These are phyloP conservation scores for Prinia subflava DNA, from an alignment of 2,113 vertebrate genomes.

Conservation along the genomic window DNA sequence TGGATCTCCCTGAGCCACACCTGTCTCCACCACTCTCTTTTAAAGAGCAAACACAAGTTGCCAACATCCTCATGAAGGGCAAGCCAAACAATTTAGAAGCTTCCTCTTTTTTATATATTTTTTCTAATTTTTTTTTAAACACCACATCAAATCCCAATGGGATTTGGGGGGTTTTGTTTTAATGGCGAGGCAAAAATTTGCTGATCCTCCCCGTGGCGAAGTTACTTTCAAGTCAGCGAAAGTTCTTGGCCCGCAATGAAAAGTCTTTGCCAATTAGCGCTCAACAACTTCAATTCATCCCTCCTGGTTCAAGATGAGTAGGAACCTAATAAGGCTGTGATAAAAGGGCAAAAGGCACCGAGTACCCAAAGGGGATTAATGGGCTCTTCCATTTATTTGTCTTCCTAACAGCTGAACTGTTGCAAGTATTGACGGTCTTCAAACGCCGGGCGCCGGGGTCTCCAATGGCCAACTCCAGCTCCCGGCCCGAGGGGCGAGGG, in stretches of 20 bases:
- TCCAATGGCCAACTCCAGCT: conserved; percentile 81
- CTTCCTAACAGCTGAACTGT: conserved; percentile 87
- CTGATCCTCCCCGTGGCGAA: conserved; percentile 74
- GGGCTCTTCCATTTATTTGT: conserved; percentile 85
- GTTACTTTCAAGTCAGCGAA: conserved; percentile 86
- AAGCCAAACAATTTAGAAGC: neutral
- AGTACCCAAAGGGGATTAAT: conserved; percentile 85
- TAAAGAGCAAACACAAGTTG: neutral
- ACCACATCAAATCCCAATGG: neutral
- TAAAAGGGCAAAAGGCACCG: conserved; percentile 87
- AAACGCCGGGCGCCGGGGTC: conserved; percentile 70
- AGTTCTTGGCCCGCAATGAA: conserved; percentile 81
- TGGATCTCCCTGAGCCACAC: fast-evolving
- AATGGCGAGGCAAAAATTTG: conserved; percentile 70
- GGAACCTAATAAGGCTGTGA: conserved; percentile 86
- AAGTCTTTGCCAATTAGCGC: conserved; percentile 86
- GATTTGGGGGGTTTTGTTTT: conserved; percentile 71
- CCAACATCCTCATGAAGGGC: neutral
- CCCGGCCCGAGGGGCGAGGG: conserved; percentile 69
- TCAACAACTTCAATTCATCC: conserved; percentile 82
- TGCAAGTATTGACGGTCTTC: conserved; percentile 84
- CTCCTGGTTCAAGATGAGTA: conserved; percentile 83
- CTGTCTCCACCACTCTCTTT: neutral
- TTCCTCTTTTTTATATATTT: neutral
- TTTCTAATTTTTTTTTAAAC: conserved; percentile 9